Evolutionary conservation across 2,113 vertebrate species (phyloP).

Genomic region (Gavialis gangeticus): DNA sequence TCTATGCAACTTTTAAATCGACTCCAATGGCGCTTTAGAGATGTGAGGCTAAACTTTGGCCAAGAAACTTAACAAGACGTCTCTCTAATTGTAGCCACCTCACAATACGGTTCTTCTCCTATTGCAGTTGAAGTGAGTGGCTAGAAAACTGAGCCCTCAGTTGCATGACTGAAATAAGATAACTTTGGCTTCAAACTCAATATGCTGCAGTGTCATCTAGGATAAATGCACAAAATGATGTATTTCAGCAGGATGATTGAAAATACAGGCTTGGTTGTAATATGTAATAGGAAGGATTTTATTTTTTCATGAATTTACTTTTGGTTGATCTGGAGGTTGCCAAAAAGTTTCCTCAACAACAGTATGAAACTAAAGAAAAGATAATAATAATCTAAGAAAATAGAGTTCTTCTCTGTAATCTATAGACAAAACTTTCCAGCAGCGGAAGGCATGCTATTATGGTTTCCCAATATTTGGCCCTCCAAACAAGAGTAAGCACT

Average conservation of each 20-base stretch:
- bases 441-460: background rate
- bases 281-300: background rate
- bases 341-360: background rate
- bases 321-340: background rate
- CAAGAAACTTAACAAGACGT: background rate
- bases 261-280: background rate
- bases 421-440: background rate
- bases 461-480: background rate
- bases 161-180: background rate
- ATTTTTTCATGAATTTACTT: background rate
- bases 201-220: rapidly evolving
- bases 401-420: background rate
- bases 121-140: background rate
- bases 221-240: background rate
- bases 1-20: background rate
- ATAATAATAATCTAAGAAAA: background rate
- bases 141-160: background rate
- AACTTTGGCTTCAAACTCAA: background rate
- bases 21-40: background rate
- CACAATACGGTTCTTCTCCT: background rate
- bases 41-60: background rate
- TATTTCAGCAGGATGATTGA: background rate
- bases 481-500: too few species aligned
- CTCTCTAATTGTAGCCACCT: rapidly evolving
- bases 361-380: background rate